Percentiles rank a stretch among this genome's conserved stretches.
Evolutionary conservation across 2,797 vertebrate genomes (phyloP).

Genomic region (Chelmon rostratus): DNA sequence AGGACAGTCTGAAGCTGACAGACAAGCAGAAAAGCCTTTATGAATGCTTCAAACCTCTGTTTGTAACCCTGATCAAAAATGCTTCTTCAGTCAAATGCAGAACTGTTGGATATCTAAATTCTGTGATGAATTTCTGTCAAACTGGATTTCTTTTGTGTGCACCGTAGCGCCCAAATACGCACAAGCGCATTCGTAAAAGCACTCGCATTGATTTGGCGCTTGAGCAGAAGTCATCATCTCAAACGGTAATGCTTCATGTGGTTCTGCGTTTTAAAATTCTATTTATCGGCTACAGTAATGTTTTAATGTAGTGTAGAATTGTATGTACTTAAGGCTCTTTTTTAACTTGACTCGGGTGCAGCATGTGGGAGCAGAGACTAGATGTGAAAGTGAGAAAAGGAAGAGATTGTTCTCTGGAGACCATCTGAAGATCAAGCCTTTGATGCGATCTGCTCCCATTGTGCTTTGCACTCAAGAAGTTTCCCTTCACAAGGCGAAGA

Average conservation of each 20-base stretch:
- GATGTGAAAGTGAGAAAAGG: conserved; percentile 55
- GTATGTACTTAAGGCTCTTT: conserved; percentile 48
- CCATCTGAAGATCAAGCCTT: conserved; percentile 57
- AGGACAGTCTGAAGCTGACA: conserved; percentile 10
- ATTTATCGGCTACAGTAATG: not conserved
- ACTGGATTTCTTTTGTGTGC: conserved; percentile 13
- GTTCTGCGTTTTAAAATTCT: not conserved
- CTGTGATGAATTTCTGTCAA: conserved; percentile 29
- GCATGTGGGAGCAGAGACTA: conserved; percentile 43
- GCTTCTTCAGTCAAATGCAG: conserved; percentile 17
- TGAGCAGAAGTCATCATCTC: conserved; percentile 22
- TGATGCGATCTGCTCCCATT: conserved; percentile 65
- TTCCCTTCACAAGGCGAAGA: conserved; percentile 51
- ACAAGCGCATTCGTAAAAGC: conserved; percentile 9
- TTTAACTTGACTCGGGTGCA: conserved; percentile 47
- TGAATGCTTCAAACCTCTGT: conserved; percentile 18
- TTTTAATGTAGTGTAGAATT: conserved; percentile 12
- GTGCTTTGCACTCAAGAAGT: conserved; percentile 60
- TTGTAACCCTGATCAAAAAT: conserved; percentile 33
- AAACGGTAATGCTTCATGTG: not conserved
- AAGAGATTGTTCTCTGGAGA: conserved; percentile 64
- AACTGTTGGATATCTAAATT: conserved; percentile 14
- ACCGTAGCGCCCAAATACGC: not conserved
- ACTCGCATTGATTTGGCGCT: conserved; percentile 1
- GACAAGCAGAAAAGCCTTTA: not conserved